Percentiles rank a stretch among this genome's conserved stretches.
Evolutionary conservation across 2,888 invertebrate species (phyloP).

Genomic region (Plusia festucae): DNA sequence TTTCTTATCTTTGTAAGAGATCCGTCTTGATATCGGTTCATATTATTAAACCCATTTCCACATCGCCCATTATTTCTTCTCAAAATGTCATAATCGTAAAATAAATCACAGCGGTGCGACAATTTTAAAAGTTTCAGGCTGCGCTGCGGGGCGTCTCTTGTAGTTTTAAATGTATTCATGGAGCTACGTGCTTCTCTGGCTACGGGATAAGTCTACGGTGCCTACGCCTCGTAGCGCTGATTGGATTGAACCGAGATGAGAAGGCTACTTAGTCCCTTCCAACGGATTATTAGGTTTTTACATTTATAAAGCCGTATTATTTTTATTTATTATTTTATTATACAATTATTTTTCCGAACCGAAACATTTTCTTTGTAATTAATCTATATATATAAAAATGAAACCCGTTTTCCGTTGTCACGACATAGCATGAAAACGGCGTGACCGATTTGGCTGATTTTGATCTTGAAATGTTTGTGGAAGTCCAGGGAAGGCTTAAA

Average conservation of each 20-base stretch:
- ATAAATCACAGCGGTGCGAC: conserved; percentile 37
- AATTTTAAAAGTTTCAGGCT: conserved; percentile 25
- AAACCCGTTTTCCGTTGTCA: no score
- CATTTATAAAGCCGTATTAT: conserved; percentile 7
- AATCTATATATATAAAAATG: no score
- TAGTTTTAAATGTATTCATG: conserved; percentile 51
- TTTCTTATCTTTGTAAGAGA: background rate
- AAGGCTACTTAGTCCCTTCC: conserved; percentile 15
- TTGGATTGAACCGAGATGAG: conserved; percentile 37
- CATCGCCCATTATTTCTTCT: conserved; percentile 28
- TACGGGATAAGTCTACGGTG: conserved; percentile 37
- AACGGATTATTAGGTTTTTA: conserved; percentile 14
- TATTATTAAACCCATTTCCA: conserved; percentile 7
- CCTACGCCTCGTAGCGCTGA: conserved; percentile 51
- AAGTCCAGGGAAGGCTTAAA: no score
- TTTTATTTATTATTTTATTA: background rate
- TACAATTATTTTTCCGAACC: background rate
- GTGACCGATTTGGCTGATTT: no score
- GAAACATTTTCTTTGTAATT: no score
- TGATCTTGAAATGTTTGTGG: no score
- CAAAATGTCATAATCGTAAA: conserved; percentile 34
- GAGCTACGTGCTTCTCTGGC: conserved; percentile 42
- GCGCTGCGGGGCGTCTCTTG: conserved; percentile 28
- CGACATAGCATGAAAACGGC: no score
- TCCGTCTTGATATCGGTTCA: background rate